Percentiles rank a stretch among this genome's conserved stretches.
Conservation (phyloP, 2,113 vertebrate species). For the Psephotus haematonotus region DNA sequence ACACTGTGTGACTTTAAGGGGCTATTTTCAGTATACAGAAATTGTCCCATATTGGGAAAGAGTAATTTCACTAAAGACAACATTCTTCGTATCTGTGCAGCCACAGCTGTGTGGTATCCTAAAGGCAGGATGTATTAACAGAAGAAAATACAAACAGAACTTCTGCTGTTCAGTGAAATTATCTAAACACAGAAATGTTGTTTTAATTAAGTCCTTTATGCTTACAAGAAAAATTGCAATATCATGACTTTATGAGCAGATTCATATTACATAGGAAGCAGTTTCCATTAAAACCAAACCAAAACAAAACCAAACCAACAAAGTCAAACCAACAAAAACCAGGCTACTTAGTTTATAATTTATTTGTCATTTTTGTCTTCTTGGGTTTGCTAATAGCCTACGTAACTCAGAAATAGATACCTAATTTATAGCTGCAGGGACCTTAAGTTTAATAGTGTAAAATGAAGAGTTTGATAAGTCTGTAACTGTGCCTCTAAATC, state of each 20-base stretch:
- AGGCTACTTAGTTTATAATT: neutral
- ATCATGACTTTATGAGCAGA: neutral
- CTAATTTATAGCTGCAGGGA: neutral
- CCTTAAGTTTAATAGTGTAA: neutral
- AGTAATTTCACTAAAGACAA: neutral
- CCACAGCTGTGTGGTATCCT: neutral
- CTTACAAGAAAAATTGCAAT: neutral
- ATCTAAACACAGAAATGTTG: neutral
- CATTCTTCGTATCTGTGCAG: neutral
- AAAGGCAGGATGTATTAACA: neutral
- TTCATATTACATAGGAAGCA: neutral
- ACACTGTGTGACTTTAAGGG: neutral
- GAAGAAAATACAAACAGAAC: neutral
- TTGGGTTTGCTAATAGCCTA: neutral
- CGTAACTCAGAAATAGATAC: neutral
- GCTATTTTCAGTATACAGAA: neutral
- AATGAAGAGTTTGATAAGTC: neutral
- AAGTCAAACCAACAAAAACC: neutral
- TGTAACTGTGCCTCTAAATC: neutral
- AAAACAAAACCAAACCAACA: neutral
- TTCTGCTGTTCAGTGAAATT: neutral
- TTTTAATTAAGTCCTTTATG: slow-evolving; percentile 2
- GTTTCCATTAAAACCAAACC: neutral
- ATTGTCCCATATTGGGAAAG: neutral
- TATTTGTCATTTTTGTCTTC: neutral